Evolutionary conservation across 2,888 invertebrate species (phyloP).

Genomic region (Caenorhabditis sinica): DNA sequence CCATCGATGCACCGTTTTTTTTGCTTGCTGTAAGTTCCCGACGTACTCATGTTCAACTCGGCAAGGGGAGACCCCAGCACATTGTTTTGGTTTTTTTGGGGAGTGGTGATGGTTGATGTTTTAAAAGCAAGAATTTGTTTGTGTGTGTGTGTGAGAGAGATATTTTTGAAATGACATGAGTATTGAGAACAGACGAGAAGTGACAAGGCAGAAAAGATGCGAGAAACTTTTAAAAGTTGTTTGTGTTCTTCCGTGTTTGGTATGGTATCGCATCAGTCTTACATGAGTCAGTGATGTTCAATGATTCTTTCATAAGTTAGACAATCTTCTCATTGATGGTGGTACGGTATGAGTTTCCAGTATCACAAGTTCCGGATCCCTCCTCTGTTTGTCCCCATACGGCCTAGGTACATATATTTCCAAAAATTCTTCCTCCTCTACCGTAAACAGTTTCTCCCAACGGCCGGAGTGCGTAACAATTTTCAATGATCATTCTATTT

Average conservation of each 20-base stretch:
- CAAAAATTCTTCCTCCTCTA: background rate
- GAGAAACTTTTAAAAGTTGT: constrained; percentile 16
- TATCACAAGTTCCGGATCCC: no score
- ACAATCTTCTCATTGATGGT: no score
- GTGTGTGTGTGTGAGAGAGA: background rate
- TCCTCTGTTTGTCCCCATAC: no score
- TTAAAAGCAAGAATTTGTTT: constrained; percentile 22
- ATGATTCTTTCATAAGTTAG: no score
- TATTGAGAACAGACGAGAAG: no score
- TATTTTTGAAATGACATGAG: background rate
- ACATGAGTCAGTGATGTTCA: background rate
- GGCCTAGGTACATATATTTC: constrained; percentile 12
- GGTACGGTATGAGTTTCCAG: no score
- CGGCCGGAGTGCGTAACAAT: constrained; percentile 15
- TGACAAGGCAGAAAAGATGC: constrained; percentile 15
- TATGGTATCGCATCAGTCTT: background rate
- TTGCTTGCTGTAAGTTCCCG: constrained; percentile 35
- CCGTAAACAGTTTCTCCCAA: background rate
- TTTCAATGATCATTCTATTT: constrained; percentile 16
- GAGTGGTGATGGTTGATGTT: constrained; percentile 26
- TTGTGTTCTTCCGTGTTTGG: background rate
- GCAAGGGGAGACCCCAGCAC: background rate
- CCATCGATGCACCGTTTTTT: background rate
- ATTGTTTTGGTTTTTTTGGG: constrained; percentile 17
- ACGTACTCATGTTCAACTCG: constrained; percentile 35